A percentile compares a stretch with the other conserved stretches of the same genome.
phyloP scores from a whole-genome alignment of 1,140 invertebrate species.

The Neodiprion lecontei region DNA sequence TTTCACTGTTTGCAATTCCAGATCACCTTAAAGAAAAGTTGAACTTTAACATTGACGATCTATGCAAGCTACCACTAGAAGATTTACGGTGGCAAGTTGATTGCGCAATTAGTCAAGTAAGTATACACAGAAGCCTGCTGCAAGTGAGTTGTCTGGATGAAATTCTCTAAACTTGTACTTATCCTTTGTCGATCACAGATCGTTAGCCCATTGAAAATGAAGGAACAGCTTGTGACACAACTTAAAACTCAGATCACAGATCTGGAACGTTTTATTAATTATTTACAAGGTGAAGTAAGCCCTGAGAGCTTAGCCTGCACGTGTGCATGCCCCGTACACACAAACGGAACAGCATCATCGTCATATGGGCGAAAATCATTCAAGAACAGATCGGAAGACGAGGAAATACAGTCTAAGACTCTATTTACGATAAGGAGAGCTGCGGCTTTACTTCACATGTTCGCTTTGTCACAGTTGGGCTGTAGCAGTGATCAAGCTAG shows the following conservation, averaged over 20 bases:
- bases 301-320: slow-evolving; percentile 64
- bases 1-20: slow-evolving; percentile 34
- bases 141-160: too few species aligned
- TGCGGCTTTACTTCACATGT: slow-evolving; percentile 88
- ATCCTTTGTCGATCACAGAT: slow-evolving; percentile 69
- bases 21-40: slow-evolving; percentile 80
- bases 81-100: slow-evolving; percentile 83
- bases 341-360: slow-evolving; percentile 35
- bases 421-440: slow-evolving; percentile 83
- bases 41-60: slow-evolving; percentile 78
- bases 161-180: neutral
- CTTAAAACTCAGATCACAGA: slow-evolving; percentile 97
- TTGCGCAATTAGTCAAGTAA: slow-evolving; percentile 74
- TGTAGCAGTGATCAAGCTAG: slow-evolving; percentile 78
- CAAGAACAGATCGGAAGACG: slow-evolving; percentile 39
- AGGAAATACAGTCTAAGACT: slow-evolving; percentile 62
- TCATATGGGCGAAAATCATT: slow-evolving; percentile 48
- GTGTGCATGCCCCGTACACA: slow-evolving; percentile 71
- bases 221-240: slow-evolving; percentile 93
- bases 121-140: slow-evolving; percentile 24
- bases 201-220: slow-evolving; percentile 93
- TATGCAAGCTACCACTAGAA: slow-evolving; percentile 74
- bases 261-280: slow-evolving; percentile 95
- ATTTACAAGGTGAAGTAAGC: slow-evolving; percentile 83
- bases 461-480: slow-evolving; percentile 90